Percentiles rank a stretch among this genome's conserved stretches.
Evolutionary conservation across 2,888 invertebrate species (phyloP).

Genomic region (Reticulitermes lucifugus): DNA sequence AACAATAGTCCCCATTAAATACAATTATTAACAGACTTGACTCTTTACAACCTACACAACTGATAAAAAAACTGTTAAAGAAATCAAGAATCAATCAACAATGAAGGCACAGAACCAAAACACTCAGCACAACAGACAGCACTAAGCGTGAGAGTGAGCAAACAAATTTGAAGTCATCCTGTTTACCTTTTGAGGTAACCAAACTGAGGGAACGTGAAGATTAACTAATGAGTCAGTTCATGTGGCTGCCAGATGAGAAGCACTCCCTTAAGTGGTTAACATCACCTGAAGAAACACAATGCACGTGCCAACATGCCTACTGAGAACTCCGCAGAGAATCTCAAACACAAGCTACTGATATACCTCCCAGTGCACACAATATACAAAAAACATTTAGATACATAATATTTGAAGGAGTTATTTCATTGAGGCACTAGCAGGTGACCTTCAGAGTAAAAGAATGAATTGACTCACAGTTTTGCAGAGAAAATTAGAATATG

Average conservation of each 20-base stretch:
- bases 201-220: too few species aligned
- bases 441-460: too few species aligned
- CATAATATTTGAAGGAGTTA: too few species aligned
- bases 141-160: slow-evolving; percentile 37
- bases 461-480: too few species aligned
- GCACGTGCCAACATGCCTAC: slow-evolving; percentile 36
- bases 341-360: not conserved
- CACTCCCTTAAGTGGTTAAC: slow-evolving; percentile 31
- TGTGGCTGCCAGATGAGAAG: slow-evolving; percentile 28
- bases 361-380: not conserved
- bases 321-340: not conserved
- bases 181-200: slow-evolving; percentile 45
- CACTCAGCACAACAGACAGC: slow-evolving; percentile 37
- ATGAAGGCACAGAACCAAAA: slow-evolving; percentile 12
- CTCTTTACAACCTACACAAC: too few species aligned
- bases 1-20: too few species aligned
- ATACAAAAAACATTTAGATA: not conserved
- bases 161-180: slow-evolving; percentile 36
- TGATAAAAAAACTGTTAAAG: too few species aligned
- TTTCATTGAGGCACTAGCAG: too few species aligned
- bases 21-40: too few species aligned
- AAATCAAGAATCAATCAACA: not conserved
- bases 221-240: not conserved
- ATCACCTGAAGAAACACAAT: slow-evolving; percentile 48
- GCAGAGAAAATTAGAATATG: too few species aligned